A percentile compares a stretch with the other conserved stretches of the same genome.
Conservation (phyloP, 2,113 vertebrate genomes). For the Telmatochromis bifrenatus region DNA sequence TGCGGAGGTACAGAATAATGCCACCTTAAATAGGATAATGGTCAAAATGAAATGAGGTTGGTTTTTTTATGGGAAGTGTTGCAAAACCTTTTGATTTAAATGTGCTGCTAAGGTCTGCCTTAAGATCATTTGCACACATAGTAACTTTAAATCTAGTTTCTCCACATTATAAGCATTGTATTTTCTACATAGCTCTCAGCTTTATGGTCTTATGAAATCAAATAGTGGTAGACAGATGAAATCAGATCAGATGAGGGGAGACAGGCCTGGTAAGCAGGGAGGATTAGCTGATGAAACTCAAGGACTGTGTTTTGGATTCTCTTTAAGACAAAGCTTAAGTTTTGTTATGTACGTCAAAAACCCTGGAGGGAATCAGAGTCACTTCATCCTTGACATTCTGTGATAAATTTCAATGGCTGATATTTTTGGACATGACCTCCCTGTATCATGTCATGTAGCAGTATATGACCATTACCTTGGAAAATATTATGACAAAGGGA, state of each 20-base stretch:
- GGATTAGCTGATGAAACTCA: constrained; percentile 7
- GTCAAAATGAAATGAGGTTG: background rate
- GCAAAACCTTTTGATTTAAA: background rate
- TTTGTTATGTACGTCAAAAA: background rate
- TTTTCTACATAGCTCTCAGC: background rate
- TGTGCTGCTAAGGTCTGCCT: background rate
- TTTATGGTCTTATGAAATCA: background rate
- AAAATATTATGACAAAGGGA: constrained; percentile 5
- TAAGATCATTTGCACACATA: background rate
- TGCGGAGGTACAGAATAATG: background rate
- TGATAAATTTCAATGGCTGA: background rate
- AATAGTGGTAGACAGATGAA: background rate
- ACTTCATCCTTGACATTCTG: background rate
- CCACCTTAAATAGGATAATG: background rate
- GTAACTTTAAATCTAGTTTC: background rate
- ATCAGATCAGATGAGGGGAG: background rate
- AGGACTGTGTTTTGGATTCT: background rate
- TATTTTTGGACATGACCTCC: constrained; percentile 24
- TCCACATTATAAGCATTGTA: background rate
- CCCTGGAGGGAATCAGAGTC: background rate
- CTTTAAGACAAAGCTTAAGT: background rate
- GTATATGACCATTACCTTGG: background rate
- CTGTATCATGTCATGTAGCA: background rate
- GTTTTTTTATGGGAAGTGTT: background rate
- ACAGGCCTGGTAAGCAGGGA: background rate